Percentiles rank a stretch among this genome's conserved stretches.
Conservation (phyloP, 2,797 vertebrate species). For the Microctenopoma steveboyesi region DNA sequence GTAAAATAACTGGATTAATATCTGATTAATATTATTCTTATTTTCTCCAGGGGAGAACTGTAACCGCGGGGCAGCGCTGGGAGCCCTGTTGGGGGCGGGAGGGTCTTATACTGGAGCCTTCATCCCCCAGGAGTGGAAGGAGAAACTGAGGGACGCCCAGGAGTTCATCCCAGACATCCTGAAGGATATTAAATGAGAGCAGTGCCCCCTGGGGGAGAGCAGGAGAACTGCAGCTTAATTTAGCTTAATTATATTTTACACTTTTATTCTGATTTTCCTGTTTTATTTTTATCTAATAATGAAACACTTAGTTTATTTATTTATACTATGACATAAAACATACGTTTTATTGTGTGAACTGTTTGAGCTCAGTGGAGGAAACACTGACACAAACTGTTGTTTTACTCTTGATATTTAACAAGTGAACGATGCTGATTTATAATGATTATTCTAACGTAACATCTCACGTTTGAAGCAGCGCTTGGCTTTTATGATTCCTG, state of each 20-base stretch:
- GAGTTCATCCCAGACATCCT: conserved; percentile 55
- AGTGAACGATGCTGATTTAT: no score
- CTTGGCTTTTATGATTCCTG: no score
- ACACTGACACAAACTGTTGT: no score
- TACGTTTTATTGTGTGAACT: neutral
- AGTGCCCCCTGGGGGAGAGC: conserved; percentile 5
- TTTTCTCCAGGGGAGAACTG: conserved; percentile 77
- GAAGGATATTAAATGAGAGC: conserved; percentile 26
- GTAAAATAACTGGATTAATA: no score
- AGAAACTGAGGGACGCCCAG: conserved; percentile 55
- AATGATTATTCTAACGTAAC: no score
- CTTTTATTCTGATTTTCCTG: no score
- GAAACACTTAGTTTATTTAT: no score
- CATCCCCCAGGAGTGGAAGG: conserved; percentile 71
- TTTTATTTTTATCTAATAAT: neutral
- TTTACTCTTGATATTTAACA: no score
- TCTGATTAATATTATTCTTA: no score
- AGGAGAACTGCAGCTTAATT: conserved; percentile 4
- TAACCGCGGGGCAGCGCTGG: conserved; percentile 75
- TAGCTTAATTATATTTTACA: no score
- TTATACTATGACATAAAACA: no score
- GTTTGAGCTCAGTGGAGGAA: neutral
- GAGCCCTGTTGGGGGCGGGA: conserved; percentile 73
- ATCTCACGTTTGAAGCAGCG: no score
- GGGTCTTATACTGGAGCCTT: conserved; percentile 11